Evolutionary conservation across 1,140 invertebrate species (phyloP).

Genomic region (Yoshiicerus persimilis): DNA sequence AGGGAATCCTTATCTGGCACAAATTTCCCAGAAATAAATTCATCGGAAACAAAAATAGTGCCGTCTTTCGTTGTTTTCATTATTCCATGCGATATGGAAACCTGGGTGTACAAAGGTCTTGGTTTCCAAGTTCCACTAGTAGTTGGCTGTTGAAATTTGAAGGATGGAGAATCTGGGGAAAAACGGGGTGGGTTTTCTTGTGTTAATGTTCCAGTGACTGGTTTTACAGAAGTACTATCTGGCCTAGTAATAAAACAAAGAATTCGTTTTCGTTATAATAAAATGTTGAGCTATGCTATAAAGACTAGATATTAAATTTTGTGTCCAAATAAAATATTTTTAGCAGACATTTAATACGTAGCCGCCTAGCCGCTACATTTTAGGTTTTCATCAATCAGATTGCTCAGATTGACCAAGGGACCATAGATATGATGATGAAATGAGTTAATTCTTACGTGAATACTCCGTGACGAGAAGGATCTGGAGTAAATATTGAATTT

Average conservation of each 20-base stretch:
- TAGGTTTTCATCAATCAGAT: no score
- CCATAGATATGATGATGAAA: no score
- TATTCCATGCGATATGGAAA: not conserved
- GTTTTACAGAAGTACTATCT: not conserved
- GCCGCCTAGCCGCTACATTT: no score
- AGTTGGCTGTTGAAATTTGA: not conserved
- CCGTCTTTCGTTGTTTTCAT: not conserved
- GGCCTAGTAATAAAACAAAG: not conserved
- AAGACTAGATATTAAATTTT: no score
- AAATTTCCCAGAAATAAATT: not conserved
- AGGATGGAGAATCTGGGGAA: not conserved
- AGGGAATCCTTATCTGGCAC: not conserved
- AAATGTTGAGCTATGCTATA: no score
- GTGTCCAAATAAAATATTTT: no score
- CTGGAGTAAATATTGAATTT: not conserved
- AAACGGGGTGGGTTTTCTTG: not conserved
- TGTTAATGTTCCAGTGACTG: not conserved
- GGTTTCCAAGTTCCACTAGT: not conserved
- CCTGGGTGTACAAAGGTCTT: not conserved
- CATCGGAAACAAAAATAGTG: not conserved
- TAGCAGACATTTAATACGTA: no score
- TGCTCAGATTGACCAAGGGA: not conserved
- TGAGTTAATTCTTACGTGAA: not conserved
- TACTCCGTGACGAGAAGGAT: not conserved
- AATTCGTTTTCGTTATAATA: no score